phyloP scores from a whole-genome alignment of 2,797 vertebrate species.

The Chiloscyllium punctatum region DNA sequence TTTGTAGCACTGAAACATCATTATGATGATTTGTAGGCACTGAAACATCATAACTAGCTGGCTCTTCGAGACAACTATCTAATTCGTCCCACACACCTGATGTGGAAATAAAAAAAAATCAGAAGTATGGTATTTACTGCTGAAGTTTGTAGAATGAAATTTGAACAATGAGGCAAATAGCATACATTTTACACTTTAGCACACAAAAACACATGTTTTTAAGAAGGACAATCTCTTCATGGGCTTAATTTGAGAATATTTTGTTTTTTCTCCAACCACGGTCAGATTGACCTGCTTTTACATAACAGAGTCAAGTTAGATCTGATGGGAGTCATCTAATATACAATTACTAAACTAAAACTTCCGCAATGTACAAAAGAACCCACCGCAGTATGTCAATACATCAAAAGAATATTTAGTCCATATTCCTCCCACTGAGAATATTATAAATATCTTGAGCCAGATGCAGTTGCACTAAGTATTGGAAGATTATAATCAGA shows the following conservation, averaged over 20 bases:
- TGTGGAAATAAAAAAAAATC: not conserved
- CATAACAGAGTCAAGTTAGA: slow-evolving; percentile 7
- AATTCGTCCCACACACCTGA: not conserved
- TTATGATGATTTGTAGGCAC: not conserved
- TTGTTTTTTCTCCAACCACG: not conserved
- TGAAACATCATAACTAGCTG: not conserved
- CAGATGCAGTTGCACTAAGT: slow-evolving; percentile 12
- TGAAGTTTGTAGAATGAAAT: not conserved
- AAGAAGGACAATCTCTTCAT: not conserved
- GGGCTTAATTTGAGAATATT: not conserved
- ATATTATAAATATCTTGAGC: not conserved
- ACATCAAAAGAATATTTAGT: slow-evolving; percentile 22
- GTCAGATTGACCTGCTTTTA: slow-evolving; percentile 33
- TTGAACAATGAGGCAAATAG: not conserved
- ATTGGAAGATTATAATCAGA: not conserved
- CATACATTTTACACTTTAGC: not conserved
- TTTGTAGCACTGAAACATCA: not conserved
- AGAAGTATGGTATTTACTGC: not conserved
- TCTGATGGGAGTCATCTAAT: slow-evolving; percentile 6
- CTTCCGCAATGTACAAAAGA: not conserved
- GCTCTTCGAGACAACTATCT: not conserved
- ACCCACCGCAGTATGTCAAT: not conserved
- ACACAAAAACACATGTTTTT: not conserved
- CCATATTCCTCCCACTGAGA: not conserved
- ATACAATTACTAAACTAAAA: slow-evolving; percentile 15